phyloP scores from a whole-genome alignment of 2,797 vertebrate genomes.

The Bradypodion ventrale region DNA sequence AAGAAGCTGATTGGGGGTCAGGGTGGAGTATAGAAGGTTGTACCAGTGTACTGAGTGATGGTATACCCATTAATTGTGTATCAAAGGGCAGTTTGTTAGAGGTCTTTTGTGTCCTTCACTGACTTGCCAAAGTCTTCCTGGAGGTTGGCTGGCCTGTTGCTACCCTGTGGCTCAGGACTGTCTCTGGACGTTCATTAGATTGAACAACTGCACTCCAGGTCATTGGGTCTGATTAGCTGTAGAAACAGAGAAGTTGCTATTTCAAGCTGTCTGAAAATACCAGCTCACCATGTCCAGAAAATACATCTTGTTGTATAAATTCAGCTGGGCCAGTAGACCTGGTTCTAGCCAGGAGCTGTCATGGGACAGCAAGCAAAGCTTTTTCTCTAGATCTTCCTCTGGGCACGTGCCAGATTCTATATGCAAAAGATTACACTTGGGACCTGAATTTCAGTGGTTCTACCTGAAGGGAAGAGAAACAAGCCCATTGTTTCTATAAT shows the following conservation, averaged over 20 bases:
- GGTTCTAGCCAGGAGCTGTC: constrained; percentile 40
- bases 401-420: constrained; percentile 35
- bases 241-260: constrained; percentile 42
- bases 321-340: constrained; percentile 34
- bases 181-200: constrained; percentile 29
- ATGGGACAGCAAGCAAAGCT: not conserved
- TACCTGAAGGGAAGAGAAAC: too few species aligned
- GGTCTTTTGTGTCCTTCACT: constrained; percentile 37
- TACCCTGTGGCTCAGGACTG: constrained; percentile 38
- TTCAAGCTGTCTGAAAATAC: constrained; percentile 43
- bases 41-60: constrained; percentile 17
- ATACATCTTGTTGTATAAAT: constrained; percentile 31
- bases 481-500: too few species aligned
- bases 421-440: too few species aligned
- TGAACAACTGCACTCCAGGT: constrained; percentile 25
- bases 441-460: too few species aligned
- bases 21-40: constrained; percentile 20
- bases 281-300: constrained; percentile 36
- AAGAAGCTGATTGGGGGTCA: not conserved
- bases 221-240: constrained; percentile 32
- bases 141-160: constrained; percentile 41
- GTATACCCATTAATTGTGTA: constrained; percentile 31
- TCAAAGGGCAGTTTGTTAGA: constrained; percentile 42
- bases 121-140: constrained; percentile 23
- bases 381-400: constrained; percentile 46